Evolutionary conservation across 2,113 vertebrate species (phyloP), one percentile per base, ranked within the genome.

Genomic region (Anguilla japonica): DNA sequence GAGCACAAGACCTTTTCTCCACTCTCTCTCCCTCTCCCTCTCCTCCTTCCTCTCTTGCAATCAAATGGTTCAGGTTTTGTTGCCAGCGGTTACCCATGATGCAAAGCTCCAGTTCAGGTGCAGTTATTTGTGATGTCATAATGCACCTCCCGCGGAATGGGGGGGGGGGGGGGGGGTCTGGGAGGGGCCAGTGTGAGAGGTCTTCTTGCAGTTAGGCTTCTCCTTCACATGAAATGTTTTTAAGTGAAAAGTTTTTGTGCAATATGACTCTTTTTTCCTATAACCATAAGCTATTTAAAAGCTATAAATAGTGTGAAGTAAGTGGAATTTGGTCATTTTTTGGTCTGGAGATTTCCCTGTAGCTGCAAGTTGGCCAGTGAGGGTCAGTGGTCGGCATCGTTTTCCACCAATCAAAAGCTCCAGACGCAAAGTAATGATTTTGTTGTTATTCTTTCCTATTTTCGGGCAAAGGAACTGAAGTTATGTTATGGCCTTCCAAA

Each of bases 361-460:
- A 92, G 91, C 92, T 89, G 92, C 88, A 87, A 80, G 92, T 91
- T 82, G 89, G 88, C 80, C 88, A 87, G 91, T 85, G 88, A 89
- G 90, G 88, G 92, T 92, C 91, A 86, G 83, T 88, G 89, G 81
- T 91, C 91, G 87, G 87, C 91, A 89, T 93, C 88, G 94, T 94
- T 91, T 91, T 91, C 92, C 90, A 89, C 93, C 88, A 87, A 71
- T 84, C 89, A 34, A 89, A 92, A 95, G 87, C 71, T 91, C 91
- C 91, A 87, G 85, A 88, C 93, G 91, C 91, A 94, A 95, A 94
- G 93, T 94, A 92, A 94, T 90, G 93, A 92, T 92, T 95, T 94
- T 91, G 82, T 22, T 96, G 95, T 95, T 96, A 92, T 95, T 95
- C 94, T 95, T 96, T 94, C 92, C 94, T 95, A 95, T 95, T 95